Evolutionary conservation across 2,113 vertebrate species (phyloP), one percentile per base, ranked within the genome.

Genomic region (Puntigrus tetrazona): DNA sequence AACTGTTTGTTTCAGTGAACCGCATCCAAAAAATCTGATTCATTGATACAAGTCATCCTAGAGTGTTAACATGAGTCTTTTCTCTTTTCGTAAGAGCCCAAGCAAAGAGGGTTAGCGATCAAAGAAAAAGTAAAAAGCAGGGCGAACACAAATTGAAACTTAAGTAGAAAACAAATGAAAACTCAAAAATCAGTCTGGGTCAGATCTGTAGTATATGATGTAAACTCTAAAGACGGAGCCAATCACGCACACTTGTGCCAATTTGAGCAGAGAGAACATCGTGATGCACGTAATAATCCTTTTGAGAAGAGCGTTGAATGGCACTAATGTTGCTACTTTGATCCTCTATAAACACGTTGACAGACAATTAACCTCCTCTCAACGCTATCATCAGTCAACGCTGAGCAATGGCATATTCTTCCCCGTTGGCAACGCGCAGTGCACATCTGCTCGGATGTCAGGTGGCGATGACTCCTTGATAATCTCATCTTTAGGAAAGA

Each of bases 361-460:
- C 45, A 70, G 41, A 81, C 79, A 52, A 70, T 70, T 70, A 81
- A 67, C 79, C 79, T 69, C 43, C 78, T n/a, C 61, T 69, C 79
- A 81, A 69, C 22, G 18, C 63, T 36, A n/a, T 67, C 63, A 70
- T 81, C 79, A 70, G 79, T 52, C 43, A 81, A 41, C 43, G n/a
- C 59, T 65, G 45, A 69, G 61, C 79, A 52, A 67, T 18, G 79
- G 16, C 79, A 81, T 70, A 69, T 81, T 69, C 63, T 69, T 7
- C 61, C 79, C 78, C 31, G 79, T 38, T 81, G 79, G 79, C 61
- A 81, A 67, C 1, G 10, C 29, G 0, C 20, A 52, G 79, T 1
- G 20, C 79, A 81, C 63, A 70, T 70, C 79, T 81, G 79, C 79
- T 81, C 29, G 11, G 63, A 81, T 81, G 79, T 81, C 79, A 81